These are phyloP conservation scores for Selenia dentaria DNA, from an alignment of 2,888 invertebrate genomes.

Conservation along the genomic window DNA sequence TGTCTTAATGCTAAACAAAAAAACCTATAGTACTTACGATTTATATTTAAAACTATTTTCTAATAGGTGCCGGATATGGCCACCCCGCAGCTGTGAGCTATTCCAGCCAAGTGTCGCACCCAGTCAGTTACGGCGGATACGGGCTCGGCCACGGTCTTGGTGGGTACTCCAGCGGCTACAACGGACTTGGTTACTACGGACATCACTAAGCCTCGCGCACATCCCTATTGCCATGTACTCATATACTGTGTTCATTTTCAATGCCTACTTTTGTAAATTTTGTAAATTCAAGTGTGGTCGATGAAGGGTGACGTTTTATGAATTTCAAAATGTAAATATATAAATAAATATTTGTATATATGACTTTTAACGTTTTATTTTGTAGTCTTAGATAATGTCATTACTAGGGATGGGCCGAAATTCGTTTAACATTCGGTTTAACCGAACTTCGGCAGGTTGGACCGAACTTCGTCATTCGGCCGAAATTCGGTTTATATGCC, in stretches of 20 bases:
- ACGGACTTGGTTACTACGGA: constrained; percentile 40
- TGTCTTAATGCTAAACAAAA: too few relatives aligned
- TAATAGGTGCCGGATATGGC: constrained; percentile 44
- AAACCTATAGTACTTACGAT: too few relatives aligned
- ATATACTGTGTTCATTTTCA: constrained; percentile 24
- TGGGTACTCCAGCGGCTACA: constrained; percentile 20
- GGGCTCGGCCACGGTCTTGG: constrained; percentile 46
- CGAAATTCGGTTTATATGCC: too few relatives aligned
- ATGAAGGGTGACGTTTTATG: constrained; percentile 23
- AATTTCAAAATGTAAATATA: constrained; percentile 26
- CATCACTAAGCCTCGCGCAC: constrained; percentile 50
- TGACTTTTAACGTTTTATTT: not conserved
- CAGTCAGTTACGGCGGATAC: constrained; percentile 40
- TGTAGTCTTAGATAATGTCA: too few relatives aligned
- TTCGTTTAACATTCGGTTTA: too few relatives aligned
- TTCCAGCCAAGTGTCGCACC: constrained; percentile 46
- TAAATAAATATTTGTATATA: constrained; percentile 32
- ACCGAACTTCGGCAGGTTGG: too few relatives aligned
- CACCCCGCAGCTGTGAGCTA: constrained; percentile 46
- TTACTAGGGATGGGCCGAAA: too few relatives aligned
- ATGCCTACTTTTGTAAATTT: constrained; percentile 19
- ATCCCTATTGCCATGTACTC: constrained; percentile 5
- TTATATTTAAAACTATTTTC: too few relatives aligned
- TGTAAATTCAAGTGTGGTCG: constrained; percentile 23
- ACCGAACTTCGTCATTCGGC: too few relatives aligned